Evolutionary conservation across 2,888 invertebrate genomes (phyloP).

Genomic region (Stegophylla sp.): DNA sequence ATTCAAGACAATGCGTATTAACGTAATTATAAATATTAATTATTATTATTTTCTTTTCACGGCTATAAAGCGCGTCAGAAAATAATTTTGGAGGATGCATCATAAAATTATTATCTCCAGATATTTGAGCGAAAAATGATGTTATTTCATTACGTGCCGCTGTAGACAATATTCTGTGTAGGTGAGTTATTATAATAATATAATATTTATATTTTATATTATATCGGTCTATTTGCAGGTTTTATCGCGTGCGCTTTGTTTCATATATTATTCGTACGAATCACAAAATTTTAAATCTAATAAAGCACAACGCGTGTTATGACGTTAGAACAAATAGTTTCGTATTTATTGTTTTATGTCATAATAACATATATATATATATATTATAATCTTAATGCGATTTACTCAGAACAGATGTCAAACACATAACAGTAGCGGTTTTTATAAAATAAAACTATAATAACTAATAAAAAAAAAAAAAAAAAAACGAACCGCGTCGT

Average conservation of each 20-base stretch:
- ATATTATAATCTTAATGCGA: neutral
- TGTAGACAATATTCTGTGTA: neutral
- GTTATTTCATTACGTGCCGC: neutral
- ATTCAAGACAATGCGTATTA: slow-evolving; percentile 47
- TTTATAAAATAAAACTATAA: too few relatives aligned
- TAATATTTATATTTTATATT: neutral
- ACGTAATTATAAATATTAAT: too few relatives aligned
- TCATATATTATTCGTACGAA: neutral
- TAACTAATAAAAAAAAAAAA: too few relatives aligned
- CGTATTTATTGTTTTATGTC: neutral
- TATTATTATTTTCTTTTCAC: slow-evolving; percentile 27
- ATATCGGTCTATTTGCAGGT: neutral
- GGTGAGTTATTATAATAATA: neutral
- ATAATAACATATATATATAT: too few relatives aligned
- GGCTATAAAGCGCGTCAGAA: slow-evolving; percentile 15
- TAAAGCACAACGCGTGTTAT: neutral
- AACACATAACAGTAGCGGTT: too few relatives aligned
- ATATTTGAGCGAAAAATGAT: neutral
- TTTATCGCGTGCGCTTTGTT: neutral
- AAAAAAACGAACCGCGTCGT: neutral
- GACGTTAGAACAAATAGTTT: neutral
- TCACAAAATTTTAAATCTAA: neutral
- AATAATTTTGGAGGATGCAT: slow-evolving; percentile 32
- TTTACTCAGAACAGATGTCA: slow-evolving; percentile 4
- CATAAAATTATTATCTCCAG: too few relatives aligned